Conservation (phyloP, 2,113 vertebrate species). For the Gasterosteus aculeatus region DNA sequence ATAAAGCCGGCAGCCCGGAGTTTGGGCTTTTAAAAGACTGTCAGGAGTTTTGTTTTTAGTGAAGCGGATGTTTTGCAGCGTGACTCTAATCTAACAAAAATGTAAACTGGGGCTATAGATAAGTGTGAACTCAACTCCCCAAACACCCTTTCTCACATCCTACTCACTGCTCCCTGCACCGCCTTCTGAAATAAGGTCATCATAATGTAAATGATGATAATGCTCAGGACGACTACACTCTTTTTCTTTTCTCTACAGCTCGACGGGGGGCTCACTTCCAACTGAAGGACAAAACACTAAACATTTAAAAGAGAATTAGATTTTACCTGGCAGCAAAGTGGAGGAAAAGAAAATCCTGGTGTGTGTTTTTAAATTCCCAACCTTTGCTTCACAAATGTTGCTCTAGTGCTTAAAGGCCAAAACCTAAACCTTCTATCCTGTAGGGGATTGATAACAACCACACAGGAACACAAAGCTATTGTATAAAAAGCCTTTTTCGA, state of each 20-base stretch:
- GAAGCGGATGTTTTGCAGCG: background rate
- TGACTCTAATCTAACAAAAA: background rate
- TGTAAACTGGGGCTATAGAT: background rate
- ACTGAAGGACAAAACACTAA: background rate
- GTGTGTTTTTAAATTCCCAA: background rate
- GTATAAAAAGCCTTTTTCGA: background rate
- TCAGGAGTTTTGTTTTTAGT: background rate
- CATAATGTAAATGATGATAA: background rate
- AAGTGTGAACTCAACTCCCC: background rate
- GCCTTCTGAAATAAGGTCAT: background rate
- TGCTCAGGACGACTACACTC: background rate
- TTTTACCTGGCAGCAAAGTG: background rate
- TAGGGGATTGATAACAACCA: background rate
- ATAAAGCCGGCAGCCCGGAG: too few species aligned
- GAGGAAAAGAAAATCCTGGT: background rate
- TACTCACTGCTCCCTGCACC: background rate
- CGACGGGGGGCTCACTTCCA: background rate
- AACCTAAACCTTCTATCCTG: background rate
- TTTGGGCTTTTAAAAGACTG: background rate
- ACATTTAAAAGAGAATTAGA: background rate
- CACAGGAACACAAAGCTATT: background rate
- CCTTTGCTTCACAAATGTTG: background rate
- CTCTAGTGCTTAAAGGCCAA: background rate
- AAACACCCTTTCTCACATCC: background rate
- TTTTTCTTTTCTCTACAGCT: background rate